Conservation (phyloP, 64 coral and sea anemone genomes). For the Cladopsammia gracilis region DNA sequence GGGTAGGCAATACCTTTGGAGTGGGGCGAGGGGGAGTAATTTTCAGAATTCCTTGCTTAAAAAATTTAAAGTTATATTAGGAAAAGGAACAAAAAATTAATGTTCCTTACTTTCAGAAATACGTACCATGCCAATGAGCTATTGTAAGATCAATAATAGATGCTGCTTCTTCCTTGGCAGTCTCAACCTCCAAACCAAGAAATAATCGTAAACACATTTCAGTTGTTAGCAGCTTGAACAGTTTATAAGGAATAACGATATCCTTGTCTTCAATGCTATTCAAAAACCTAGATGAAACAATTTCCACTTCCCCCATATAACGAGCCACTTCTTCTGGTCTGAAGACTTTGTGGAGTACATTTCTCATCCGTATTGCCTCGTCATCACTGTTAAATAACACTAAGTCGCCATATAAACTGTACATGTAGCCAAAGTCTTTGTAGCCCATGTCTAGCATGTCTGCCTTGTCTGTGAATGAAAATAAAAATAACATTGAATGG, state of each 20-base stretch:
- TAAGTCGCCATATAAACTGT: conserved; percentile 95
- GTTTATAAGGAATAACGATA: conserved; percentile 71
- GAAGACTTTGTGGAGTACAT: conserved; percentile 81
- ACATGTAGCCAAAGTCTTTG: conserved; percentile 99
- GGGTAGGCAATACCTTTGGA: no score
- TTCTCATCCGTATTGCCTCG: conserved; percentile 81
- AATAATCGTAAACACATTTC: conserved; percentile 89
- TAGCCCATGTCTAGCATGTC: conserved; percentile 92
- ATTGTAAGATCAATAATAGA: conserved; percentile 90
- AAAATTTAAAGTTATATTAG: no score
- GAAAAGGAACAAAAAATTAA: no score
- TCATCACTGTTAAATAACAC: conserved; percentile 90
- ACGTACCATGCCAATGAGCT: conserved; percentile 95
- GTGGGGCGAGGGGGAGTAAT: no score
- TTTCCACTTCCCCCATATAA: conserved; percentile 81
- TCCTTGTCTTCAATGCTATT: conserved; percentile 53
- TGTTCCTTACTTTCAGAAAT: not conserved
- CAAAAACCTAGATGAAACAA: conserved; percentile 71
- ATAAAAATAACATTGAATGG: not conserved
- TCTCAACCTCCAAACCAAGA: conserved; percentile 91
- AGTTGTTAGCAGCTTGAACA: conserved; percentile 87
- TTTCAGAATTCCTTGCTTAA: no score
- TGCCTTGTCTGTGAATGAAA: conserved; percentile 73
- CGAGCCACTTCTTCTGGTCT: conserved; percentile 83
- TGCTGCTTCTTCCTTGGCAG: conserved; percentile 69